phyloP scores from a whole-genome alignment of 1,140 invertebrate species.

The Eurytemora carolleeae region DNA sequence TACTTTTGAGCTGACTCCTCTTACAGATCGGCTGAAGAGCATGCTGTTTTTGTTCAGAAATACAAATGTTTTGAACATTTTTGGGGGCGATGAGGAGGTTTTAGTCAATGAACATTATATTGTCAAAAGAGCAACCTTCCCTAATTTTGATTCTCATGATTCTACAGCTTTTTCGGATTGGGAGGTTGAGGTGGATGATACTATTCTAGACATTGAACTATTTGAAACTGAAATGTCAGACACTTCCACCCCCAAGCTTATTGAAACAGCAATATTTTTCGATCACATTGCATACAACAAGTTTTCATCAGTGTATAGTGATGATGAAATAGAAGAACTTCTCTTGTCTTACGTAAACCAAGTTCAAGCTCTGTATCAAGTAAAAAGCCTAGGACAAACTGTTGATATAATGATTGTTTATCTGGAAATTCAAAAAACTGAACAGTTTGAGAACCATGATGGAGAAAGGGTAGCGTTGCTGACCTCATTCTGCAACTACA shows the following conservation, averaged over 20 bases:
- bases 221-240: not conserved
- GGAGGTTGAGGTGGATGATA: not conserved
- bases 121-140: not conserved
- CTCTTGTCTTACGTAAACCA: not conserved
- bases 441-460: not conserved
- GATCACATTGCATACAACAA: not conserved
- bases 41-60: not conserved
- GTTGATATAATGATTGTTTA: not conserved
- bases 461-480: not conserved
- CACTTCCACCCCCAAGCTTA: not conserved
- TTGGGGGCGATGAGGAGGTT: not conserved
- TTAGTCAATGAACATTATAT: not conserved
- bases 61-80: not conserved
- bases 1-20: not conserved
- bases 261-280: not conserved
- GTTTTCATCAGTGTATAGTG: not conserved
- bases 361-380: not conserved
- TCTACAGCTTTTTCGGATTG: not conserved
- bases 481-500: not conserved
- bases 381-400: not conserved
- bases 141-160: not conserved
- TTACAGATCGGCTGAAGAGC: not conserved
- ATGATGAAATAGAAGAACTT: not conserved
- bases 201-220: not conserved
- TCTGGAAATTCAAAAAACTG: not conserved